Evolutionary conservation across 2,797 vertebrate genomes (phyloP), one percentile per base, ranked within the genome.

Genomic region (Mastacembelus armatus): DNA sequence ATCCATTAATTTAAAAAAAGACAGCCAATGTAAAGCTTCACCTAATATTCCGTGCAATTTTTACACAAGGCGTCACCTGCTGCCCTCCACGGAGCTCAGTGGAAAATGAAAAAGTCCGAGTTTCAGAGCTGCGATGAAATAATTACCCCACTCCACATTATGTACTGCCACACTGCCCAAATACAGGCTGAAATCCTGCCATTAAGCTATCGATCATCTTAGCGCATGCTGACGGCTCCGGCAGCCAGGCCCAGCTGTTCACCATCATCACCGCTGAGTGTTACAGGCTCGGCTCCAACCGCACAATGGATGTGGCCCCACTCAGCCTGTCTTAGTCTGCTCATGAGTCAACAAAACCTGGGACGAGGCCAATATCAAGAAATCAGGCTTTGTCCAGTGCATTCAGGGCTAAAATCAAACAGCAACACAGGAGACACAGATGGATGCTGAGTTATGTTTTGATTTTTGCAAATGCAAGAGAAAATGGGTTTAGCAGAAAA

Each of bases 221-320:
- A 66, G 73, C 42, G 22, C 50, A 27, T 30, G 16, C 43, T 4
- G 21, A 36, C 4, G 4, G 64, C 69, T 71, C 15, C 19, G 12
- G 71, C 63, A 60, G 64, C 65, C 54, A 0, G 62, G 63, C 72
- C 66, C 84, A 85, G 88, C 80, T 87, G 85, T 81, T 85, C 59
- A 38, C 72, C 74, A 77, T 88, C 84, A 86, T 87, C 78, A 36
- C 52, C 47, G 11, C 68, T 77, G 61, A 89, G 78, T 62, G 65
- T 65, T 74, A 50, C 45, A 44, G 80, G 80, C 83, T 82, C 18
- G 4, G 44, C 40, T 81, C 77, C 83, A 85, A 33, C 45, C 39
- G 6, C 51, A 70, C 83, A 69, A 82, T 51, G 74, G 42, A 56
- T 59, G 21, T 24, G 57, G 61, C 59, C 71, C 35, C 54, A 24